Conservation (phyloP, 2,888 invertebrate genomes). For the Mechanitis mazaeus region DNA sequence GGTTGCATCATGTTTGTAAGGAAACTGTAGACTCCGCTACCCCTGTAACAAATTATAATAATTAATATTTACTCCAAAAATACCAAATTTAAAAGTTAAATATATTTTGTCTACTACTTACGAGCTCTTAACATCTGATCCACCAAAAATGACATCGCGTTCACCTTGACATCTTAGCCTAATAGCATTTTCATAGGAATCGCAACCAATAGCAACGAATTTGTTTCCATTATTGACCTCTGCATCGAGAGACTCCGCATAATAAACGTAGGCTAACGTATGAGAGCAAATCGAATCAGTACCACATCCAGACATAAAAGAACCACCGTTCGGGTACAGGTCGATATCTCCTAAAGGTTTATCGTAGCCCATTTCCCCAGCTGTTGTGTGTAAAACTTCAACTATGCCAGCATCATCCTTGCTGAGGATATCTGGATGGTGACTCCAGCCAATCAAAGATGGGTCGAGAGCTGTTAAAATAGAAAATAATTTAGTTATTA, state of each 20-base stretch:
- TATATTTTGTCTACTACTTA: slow-evolving; percentile 33
- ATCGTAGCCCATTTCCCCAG: slow-evolving; percentile 56
- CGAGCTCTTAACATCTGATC: slow-evolving; percentile 43
- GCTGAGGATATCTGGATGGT: slow-evolving; percentile 49
- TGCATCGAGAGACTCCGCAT: slow-evolving; percentile 54
- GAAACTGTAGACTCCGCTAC: slow-evolving; percentile 39
- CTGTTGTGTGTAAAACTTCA: slow-evolving; percentile 61
- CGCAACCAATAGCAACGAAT: slow-evolving; percentile 59
- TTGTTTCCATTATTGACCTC: slow-evolving; percentile 34
- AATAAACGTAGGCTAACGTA: slow-evolving; percentile 47
- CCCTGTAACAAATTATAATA: slow-evolving; percentile 31
- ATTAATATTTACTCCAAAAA: background rate
- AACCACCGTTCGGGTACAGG: slow-evolving; percentile 66
- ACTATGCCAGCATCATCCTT: slow-evolving; percentile 52
- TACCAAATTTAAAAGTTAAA: background rate
- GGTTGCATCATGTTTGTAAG: slow-evolving; percentile 35
- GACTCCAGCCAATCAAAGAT: slow-evolving; percentile 61
- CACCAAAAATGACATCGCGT: slow-evolving; percentile 51
- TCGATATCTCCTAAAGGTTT: slow-evolving; percentile 57
- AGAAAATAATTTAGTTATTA: background rate
- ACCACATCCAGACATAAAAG: slow-evolving; percentile 51
- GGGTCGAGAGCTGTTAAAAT: slow-evolving; percentile 61
- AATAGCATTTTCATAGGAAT: slow-evolving; percentile 45
- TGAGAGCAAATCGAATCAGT: slow-evolving; percentile 48
- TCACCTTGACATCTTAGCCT: slow-evolving; percentile 43